A percentile compares a stretch with the other conserved stretches of the same genome.
Evolutionary conservation across 2,888 invertebrate genomes (phyloP).

Genomic region (Deilephila porcellus): DNA sequence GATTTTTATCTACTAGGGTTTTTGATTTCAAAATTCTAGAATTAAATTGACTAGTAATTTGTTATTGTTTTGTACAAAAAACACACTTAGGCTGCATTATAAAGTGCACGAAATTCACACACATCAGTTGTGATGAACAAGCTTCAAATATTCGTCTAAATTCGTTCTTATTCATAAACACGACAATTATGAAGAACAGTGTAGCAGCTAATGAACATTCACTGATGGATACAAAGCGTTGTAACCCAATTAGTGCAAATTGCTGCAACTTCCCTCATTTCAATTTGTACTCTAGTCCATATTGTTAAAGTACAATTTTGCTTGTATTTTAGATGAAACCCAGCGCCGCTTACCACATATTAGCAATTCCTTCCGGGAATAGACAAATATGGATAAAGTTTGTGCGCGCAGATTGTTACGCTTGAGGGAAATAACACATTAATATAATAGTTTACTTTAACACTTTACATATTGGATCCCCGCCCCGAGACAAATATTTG

Average conservation of each 20-base stretch:
- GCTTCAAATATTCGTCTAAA: too few species aligned
- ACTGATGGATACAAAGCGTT: slow-evolving; percentile 16
- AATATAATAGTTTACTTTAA: neutral
- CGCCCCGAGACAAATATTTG: too few species aligned
- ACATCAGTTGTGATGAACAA: too few species aligned
- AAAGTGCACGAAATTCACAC: too few species aligned
- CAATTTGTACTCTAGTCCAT: neutral
- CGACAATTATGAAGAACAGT: neutral
- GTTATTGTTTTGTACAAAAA: too few species aligned
- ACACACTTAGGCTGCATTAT: too few species aligned
- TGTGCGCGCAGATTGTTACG: slow-evolving; percentile 14
- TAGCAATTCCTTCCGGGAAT: slow-evolving; percentile 19
- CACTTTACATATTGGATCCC: neutral
- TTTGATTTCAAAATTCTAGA: too few species aligned
- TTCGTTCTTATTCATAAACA: neutral
- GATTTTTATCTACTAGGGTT: too few species aligned
- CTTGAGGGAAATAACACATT: neutral
- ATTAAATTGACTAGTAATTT: too few species aligned
- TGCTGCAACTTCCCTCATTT: neutral
- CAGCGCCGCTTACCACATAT: neutral
- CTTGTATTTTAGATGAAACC: neutral
- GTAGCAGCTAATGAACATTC: slow-evolving; percentile 11
- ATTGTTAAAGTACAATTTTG: neutral
- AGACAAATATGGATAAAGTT: slow-evolving; percentile 14
- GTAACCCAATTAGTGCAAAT: neutral